phyloP scores from a whole-genome alignment of 1,140 invertebrate species.

The Thereuonema tuberculata region DNA sequence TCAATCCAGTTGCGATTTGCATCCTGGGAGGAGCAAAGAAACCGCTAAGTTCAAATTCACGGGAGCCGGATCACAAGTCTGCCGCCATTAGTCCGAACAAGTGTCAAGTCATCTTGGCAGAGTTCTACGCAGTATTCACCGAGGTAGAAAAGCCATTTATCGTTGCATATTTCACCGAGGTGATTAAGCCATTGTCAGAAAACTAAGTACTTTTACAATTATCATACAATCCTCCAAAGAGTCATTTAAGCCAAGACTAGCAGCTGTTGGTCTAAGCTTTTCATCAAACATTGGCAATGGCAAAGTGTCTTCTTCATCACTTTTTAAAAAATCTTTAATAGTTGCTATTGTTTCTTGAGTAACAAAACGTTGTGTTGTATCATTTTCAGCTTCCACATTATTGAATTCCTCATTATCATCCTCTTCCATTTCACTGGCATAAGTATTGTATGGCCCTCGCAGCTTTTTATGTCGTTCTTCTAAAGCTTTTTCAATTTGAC shows the following conservation, averaged over 20 bases:
- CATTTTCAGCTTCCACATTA: background rate
- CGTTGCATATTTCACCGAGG: too few species aligned
- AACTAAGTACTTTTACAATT: background rate
- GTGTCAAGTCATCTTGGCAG: too few species aligned
- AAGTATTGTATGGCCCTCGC: slow-evolving; percentile 27
- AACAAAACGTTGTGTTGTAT: slow-evolving; percentile 15
- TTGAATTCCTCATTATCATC: too few species aligned
- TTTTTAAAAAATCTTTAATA: slow-evolving; percentile 16
- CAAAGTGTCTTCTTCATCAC: background rate
- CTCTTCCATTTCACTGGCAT: too few species aligned
- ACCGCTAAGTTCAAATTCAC: too few species aligned
- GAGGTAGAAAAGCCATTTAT: too few species aligned
- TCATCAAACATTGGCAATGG: slow-evolving; percentile 5
- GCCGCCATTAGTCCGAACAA: too few species aligned
- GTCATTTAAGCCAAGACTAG: slow-evolving; percentile 29
- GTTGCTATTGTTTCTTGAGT: slow-evolving; percentile 18
- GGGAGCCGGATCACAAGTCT: too few species aligned
- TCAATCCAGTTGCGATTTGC: too few species aligned
- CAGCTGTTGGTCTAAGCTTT: slow-evolving; percentile 27
- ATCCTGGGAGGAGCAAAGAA: too few species aligned
- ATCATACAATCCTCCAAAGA: slow-evolving; percentile 30
- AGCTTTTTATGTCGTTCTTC: slow-evolving; percentile 45
- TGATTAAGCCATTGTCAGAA: too few species aligned
- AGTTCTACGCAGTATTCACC: too few species aligned
- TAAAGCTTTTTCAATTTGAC: slow-evolving; percentile 44